phyloP scores from a whole-genome alignment of 2,888 invertebrate genomes.

The Geotrupes spiniger region DNA sequence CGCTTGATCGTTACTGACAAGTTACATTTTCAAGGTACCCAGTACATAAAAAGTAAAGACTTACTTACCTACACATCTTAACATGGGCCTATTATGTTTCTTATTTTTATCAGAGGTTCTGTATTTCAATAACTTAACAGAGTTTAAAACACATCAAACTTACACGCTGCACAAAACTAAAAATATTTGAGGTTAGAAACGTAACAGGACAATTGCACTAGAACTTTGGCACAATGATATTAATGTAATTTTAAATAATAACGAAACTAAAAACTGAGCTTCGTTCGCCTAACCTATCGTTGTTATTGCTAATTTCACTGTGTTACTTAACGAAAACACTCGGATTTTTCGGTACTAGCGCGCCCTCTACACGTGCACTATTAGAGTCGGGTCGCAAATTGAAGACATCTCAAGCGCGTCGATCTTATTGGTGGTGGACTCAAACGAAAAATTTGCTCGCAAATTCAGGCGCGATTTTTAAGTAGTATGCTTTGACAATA shows the following conservation, averaged over 20 bases:
- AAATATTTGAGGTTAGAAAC: conserved; percentile 1
- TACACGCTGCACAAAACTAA: background rate
- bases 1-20: no score
- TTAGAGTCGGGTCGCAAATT: no score
- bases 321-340: background rate
- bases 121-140: background rate
- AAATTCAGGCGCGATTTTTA: no score
- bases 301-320: background rate
- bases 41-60: background rate
- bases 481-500: no score
- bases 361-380: conserved; percentile 3
- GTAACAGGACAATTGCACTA: background rate
- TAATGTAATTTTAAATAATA: background rate
- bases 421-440: no score
- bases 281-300: background rate
- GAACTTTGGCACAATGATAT: background rate
- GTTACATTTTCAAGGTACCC: background rate
- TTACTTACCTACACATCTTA: background rate
- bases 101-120: background rate
- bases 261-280: background rate
- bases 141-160: background rate
- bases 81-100: background rate
- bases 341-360: background rate
- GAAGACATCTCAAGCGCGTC: no score
- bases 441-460: no score